phyloP scores from a whole-genome alignment of 2,113 vertebrate genomes.

The Halcyon senegalensis region DNA sequence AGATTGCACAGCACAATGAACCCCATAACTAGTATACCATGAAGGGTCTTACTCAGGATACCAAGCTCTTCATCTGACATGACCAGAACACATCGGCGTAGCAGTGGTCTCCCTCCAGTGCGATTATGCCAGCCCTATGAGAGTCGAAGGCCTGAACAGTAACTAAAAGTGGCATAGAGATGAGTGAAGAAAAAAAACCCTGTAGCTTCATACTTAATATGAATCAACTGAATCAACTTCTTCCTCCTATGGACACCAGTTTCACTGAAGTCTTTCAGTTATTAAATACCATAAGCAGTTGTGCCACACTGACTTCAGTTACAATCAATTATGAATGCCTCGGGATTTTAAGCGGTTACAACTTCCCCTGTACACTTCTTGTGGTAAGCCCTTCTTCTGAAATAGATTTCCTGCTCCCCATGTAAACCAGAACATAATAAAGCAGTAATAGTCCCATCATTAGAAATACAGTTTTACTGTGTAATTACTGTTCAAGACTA shows the following conservation, averaged over 20 bases:
- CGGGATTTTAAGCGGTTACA: background rate
- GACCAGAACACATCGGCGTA: background rate
- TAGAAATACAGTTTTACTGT: background rate
- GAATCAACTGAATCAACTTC: background rate
- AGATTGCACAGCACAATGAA: background rate
- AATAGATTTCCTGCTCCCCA: background rate
- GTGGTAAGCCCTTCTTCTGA: background rate
- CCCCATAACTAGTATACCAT: fast-evolving
- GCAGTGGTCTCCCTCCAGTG: background rate
- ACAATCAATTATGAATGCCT: background rate
- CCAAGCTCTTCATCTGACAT: background rate
- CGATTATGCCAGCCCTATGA: background rate
- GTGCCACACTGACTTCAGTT: background rate
- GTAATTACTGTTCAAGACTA: background rate
- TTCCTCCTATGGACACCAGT: background rate
- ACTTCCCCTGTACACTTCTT: background rate
- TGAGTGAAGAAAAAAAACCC: background rate
- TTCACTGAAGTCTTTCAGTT: background rate
- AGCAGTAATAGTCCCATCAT: background rate
- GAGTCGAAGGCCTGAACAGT: background rate
- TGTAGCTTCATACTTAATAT: background rate
- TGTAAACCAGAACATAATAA: background rate
- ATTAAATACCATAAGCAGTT: background rate
- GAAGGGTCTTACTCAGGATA: background rate
- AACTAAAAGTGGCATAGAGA: background rate